Base-by-base conservation (phyloP, 2,888 invertebrate genomes). In the Lepidochitona cinerea region DNA sequence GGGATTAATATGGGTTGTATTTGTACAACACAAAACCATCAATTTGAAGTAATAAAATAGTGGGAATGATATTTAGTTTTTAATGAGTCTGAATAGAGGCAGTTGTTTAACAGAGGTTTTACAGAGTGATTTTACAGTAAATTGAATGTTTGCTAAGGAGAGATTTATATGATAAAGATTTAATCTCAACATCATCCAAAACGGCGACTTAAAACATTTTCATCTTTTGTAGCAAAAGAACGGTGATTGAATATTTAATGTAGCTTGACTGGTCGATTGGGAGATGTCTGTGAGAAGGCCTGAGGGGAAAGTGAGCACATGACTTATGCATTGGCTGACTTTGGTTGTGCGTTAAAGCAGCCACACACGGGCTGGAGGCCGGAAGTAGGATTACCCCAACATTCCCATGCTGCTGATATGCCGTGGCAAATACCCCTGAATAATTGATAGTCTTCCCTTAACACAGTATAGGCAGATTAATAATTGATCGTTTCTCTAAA, bases 371-470 rank as follows among this genome's bases (percentile, higher is more conserved):
- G 59, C 59, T 29, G 59, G 59, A 26, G 59, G 59, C 26, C 5
- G 59, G 59, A 59, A 59, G 32, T 32, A 23, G 59, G 59, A 23
- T 59, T 59, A 59, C 32, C 12, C 26, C 32, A 32, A 29, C 59
- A 29, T 23, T 59, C 59, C 59, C 32, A 23, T 59, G 59, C 59
- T 29, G 18, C 23, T 29, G 59, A 59, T 59, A 32, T 26, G 59
- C 59, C 29, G 59, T 59, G 59, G 59, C 59, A 59, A 59, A 59
- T 59, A 59, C 59, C 26, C 12, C 59, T 59, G 59, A 59, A 59
- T 59, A 59, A 59, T 59, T 59, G 59, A 59, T 59, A 59, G 59
- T 29, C 59, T 59, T 29, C 29, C 59, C 26, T 59, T 29, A 59
- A 59, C 59, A 4, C 26, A 59, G 59, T 29, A 59, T 59, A 59